Conservation (phyloP, 2,113 vertebrate genomes). For the Paracyprichromis sp. region DNA sequence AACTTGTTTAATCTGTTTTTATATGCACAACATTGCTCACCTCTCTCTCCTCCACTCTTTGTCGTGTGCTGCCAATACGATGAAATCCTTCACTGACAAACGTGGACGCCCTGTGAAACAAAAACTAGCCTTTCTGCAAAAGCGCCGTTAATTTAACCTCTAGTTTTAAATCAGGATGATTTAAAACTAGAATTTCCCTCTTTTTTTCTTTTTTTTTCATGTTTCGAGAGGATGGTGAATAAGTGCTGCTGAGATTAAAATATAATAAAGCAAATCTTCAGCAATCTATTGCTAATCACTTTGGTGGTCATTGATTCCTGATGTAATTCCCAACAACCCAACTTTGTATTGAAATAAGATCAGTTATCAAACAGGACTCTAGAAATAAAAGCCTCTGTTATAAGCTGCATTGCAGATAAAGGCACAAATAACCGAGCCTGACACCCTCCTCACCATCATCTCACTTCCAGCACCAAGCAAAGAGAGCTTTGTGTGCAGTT, state of each 20-base stretch:
- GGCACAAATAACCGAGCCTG: no score
- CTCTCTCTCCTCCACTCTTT: neutral
- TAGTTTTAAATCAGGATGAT: neutral
- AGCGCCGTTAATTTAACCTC: fast-evolving
- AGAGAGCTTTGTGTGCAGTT: neutral
- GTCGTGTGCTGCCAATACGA: neutral
- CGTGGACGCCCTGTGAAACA: fast-evolving
- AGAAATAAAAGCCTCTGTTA: neutral
- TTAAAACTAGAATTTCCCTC: neutral
- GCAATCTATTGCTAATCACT: neutral
- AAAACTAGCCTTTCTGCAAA: neutral
- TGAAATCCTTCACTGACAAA: neutral
- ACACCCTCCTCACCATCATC: neutral
- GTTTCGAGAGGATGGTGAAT: fast-evolving
- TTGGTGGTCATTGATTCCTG: fast-evolving
- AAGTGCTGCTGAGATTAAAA: neutral
- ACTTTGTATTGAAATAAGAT: neutral
- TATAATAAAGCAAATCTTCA: neutral
- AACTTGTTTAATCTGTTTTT: neutral
- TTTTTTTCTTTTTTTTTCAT: fast-evolving
- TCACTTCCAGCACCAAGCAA: neutral
- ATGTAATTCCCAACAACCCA: fast-evolving
- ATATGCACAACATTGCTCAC: neutral
- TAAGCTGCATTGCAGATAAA: neutral
- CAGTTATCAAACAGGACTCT: neutral